Conservation (phyloP, 2,797 vertebrate genomes). For the Pseudomugil gertrudae region DNA sequence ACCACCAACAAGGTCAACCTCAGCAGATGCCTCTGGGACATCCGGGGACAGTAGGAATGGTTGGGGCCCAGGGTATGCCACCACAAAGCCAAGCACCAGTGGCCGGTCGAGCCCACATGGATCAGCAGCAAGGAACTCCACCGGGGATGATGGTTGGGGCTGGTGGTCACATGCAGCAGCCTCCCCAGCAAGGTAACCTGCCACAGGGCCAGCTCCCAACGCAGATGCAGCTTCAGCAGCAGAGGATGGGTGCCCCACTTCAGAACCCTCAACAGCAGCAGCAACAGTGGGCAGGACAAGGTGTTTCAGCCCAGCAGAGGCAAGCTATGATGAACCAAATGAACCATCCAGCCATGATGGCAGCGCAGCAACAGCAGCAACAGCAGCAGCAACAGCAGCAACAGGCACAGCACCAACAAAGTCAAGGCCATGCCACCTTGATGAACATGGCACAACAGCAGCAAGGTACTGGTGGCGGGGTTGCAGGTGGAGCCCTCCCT, state of each 20-base stretch:
- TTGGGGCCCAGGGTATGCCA: conserved; percentile 71
- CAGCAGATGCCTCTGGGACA: conserved; percentile 86
- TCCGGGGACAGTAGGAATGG: conserved; percentile 74
- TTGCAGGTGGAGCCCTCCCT: conserved; percentile 51
- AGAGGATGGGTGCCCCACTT: conserved; percentile 80
- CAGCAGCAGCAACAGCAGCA: conserved; percentile 29
- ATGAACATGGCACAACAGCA: conserved; percentile 49
- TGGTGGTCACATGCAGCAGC: conserved; percentile 88
- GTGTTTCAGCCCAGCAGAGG: conserved; percentile 82
- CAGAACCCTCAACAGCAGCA: conserved; percentile 90
- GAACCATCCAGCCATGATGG: conserved; percentile 82
- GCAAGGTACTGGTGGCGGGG: conserved; percentile 63
- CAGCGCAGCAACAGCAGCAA: conserved; percentile 73
- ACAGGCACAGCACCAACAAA: conserved; percentile 64
- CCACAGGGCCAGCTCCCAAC: conserved; percentile 86
- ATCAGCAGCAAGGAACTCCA: conserved; percentile 82
- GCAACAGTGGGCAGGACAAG: conserved; percentile 88
- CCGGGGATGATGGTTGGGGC: conserved; percentile 85
- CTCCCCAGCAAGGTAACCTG: conserved; percentile 83
- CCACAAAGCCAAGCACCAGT: conserved; percentile 71
- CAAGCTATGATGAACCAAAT: conserved; percentile 81
- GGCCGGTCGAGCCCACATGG: conserved; percentile 85
- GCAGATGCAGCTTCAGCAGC: conserved; percentile 90
- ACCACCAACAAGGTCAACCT: conserved; percentile 77
- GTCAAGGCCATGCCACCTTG: conserved; percentile 26